phyloP scores from a whole-genome alignment of 2,797 vertebrate genomes.

The Pseudochirops corinnae region DNA sequence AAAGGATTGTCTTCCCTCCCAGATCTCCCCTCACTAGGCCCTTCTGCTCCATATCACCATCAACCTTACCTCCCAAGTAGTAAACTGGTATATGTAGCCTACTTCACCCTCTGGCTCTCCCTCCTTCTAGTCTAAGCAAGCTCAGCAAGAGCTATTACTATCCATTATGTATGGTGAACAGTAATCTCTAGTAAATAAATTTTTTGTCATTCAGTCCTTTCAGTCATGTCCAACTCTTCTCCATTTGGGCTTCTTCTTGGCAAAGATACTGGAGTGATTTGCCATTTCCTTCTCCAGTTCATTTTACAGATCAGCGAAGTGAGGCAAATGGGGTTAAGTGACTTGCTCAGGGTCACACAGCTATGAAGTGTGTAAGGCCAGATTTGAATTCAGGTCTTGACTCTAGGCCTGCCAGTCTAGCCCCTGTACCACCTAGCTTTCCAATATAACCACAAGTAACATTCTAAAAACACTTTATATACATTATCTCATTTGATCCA shows the following conservation, averaged over 20 bases:
- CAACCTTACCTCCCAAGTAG: background rate
- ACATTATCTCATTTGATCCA: background rate
- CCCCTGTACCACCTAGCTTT: background rate
- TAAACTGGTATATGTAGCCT: background rate
- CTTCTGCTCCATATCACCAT: constrained; percentile 22
- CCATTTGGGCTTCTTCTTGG: background rate
- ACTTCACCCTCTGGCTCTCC: background rate
- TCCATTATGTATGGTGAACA: background rate
- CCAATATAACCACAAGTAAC: background rate
- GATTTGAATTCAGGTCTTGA: background rate
- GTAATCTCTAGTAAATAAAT: background rate
- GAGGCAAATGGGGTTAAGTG: background rate
- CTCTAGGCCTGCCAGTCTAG: background rate
- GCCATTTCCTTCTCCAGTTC: background rate
- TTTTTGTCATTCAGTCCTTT: background rate
- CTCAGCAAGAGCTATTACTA: background rate
- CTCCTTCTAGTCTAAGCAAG: background rate
- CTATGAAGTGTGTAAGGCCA: background rate
- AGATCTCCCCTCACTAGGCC: background rate
- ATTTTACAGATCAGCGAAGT: background rate
- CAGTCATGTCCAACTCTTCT: background rate
- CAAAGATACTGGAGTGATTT: background rate
- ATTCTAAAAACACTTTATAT: background rate
- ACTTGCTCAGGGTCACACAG: background rate
- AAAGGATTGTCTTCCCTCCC: constrained; percentile 24